Conservation (phyloP, 2,888 invertebrate species). For the Drosophila leonis region DNA sequence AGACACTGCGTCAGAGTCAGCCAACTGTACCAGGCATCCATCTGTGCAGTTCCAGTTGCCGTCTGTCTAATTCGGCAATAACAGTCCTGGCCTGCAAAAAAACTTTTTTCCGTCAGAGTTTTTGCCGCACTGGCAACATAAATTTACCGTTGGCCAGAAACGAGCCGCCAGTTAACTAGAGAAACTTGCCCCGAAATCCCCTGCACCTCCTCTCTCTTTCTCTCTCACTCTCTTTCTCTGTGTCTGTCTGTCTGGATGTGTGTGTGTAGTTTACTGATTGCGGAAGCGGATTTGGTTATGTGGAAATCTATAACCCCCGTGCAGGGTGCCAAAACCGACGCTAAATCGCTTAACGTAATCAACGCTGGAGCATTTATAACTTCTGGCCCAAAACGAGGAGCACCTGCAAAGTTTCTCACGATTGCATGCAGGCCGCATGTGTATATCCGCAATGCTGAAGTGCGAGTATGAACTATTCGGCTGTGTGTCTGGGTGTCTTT, state of each 20-base stretch:
- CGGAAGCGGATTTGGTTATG: conserved; percentile 78
- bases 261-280: conserved; percentile 78
- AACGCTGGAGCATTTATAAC: conserved; percentile 49
- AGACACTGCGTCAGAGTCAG: conserved; percentile 66
- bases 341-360: conserved; percentile 77
- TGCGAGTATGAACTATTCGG: conserved; percentile 42
- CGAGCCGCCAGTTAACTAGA: conserved; percentile 76
- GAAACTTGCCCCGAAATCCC: conserved; percentile 19
- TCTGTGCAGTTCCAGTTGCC: conserved; percentile 75
- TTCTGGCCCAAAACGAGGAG: conserved; percentile 26
- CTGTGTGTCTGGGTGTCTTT: conserved; percentile 17
- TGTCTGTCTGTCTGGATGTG: conserved; percentile 11
- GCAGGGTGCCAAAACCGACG: conserved; percentile 36
- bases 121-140: conserved; percentile 73
- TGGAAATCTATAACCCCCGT: conserved; percentile 68
- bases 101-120: conserved; percentile 63
- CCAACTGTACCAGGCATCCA: conserved; percentile 79
- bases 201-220: not conserved
- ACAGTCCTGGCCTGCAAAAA: conserved; percentile 42
- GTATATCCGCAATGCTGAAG: conserved; percentile 60
- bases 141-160: conserved; percentile 79
- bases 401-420: conserved; percentile 76
- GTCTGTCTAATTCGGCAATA: conserved; percentile 78
- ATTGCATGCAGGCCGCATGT: conserved; percentile 30
- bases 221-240: not conserved